Evolutionary conservation across 2,888 invertebrate genomes (phyloP).

Genomic region (Ellobium chinense): DNA sequence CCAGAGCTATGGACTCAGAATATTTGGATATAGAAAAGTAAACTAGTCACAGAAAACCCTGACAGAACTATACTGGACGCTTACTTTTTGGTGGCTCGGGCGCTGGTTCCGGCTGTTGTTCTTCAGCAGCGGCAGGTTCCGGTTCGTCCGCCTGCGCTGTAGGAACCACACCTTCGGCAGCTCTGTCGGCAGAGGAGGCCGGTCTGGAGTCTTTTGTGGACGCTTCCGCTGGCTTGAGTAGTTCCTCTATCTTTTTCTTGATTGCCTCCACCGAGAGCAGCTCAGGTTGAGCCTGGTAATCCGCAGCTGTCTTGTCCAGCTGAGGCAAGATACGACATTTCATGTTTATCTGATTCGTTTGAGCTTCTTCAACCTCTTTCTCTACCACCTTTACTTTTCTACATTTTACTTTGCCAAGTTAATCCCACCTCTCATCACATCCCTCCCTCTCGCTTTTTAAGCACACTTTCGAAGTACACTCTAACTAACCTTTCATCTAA

Average conservation of each 20-base stretch:
- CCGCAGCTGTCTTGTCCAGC: conserved; percentile 60
- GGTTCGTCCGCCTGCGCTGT: neutral
- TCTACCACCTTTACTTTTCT: no score
- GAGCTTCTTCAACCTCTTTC: no score
- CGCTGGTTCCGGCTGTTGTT: neutral
- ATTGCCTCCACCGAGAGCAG: conserved; percentile 50
- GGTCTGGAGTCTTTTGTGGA: neutral
- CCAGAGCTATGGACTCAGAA: no score
- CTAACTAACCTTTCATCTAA: no score
- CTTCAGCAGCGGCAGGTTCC: neutral
- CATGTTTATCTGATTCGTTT: no score
- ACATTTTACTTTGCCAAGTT: no score
- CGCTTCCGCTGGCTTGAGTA: neutral
- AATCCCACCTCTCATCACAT: no score
- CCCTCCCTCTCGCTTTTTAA: no score
- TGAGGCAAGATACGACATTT: conserved; percentile 33
- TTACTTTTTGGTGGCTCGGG: neutral
- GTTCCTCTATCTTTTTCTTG: conserved; percentile 26
- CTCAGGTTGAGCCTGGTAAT: conserved; percentile 59
- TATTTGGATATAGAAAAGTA: no score
- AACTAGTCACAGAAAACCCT: no score
- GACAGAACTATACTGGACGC: no score
- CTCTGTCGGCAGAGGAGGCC: neutral
- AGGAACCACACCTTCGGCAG: neutral
- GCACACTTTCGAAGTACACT: no score